Evolutionary conservation across 2,797 vertebrate species (phyloP), one percentile per base, ranked within the genome.

Genomic region (Chlorospingus flavigularis): DNA sequence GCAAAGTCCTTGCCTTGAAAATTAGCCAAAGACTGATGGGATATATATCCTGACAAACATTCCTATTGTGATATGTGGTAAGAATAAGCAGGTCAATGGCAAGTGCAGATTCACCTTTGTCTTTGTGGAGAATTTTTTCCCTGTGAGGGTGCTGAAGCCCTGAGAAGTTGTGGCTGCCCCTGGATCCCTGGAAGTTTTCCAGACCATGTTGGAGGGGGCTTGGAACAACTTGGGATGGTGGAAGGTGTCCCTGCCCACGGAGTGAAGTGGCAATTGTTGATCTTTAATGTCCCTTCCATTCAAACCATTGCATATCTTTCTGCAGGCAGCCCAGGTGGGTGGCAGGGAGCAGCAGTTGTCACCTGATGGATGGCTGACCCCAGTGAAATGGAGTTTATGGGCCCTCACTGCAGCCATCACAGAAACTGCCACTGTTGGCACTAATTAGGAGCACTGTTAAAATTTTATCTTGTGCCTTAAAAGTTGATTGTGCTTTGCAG

Each of bases 401-500:
- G 39, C 75, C 68, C 8, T 67, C 39, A 35, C 74, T 12, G 8
- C 28, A 51, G 86, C 79, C 82, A 77, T 75, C 82, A 60, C 58
- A 68, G 70, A 75, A 92, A 88, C 42, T 42, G 16, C 50, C 68
- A 24, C 65, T 55, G 33, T 13, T 88, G 92, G 79, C 79, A 40
- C 82, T 94, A 75, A 91, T 97, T 92, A 81, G 1, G 4, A 88
- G 54, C 0, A 1, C 81, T 53, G 13, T 55, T 90, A 91, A 92
- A 86, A 50, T 90, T 97, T 96, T 94, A 96, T 90, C 35, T 30
- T 15, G n/a, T 57, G 70, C 85, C 76, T 90, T 95, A 88, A 94
- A 95, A 91, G 82, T 89, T 92, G 89, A 92, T 90, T 77, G 85
- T 78, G 94, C 94, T 83, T 88, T 90, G 73, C 87, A 83, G 53